Base-by-base conservation (phyloP, 1,140 invertebrate genomes). In the Contarinia nasturtii region DNA sequence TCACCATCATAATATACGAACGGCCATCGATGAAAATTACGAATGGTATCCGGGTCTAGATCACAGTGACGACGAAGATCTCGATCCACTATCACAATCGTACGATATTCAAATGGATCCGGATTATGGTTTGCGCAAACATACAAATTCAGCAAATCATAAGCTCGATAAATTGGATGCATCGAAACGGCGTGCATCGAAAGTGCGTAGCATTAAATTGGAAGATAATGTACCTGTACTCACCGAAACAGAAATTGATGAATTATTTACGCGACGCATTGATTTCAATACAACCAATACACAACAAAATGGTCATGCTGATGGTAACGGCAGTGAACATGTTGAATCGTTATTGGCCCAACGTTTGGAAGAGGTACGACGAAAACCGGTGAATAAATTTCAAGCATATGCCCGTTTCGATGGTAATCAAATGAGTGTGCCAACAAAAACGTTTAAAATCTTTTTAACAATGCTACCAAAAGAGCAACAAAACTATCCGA, bases 331-430 rank as follows among this genome's bases (percentile, higher is more conserved):
- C 62, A 18, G 56, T 53, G n/a, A n/a, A n/a, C n/a, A n/a, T n/a
- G n/a, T n/a, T n/a, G 63, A 55, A 52, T 54, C 33, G 52, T 48
- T 22, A 33, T 65, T 92, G 21, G 67, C 79, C 7, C 73, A 82
- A 54, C 77, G 83, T 52, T 63, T 94, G 22, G 73, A 81, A 54
- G 80, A 80, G 52, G 82, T 73, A 55, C 79, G 80, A 1, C 72
- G 76, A 57, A 57, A 82, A 45, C 80, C 82, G 19, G 71, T 79
- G 54, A 90, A 90, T 68, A 83, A 86, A 19, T 94, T 87, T 65
- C 73, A 82, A 44, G 81, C 89, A 58, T 96, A 82, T 72, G 82
- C 86, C 12, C 86, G 81, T 63, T 94, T 86, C 66, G 90, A 97
- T 74, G 90, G 89, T 49, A 82, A 74, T 56, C 82, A 86, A 64